Evolutionary conservation across 2,888 invertebrate genomes (phyloP), one percentile per base, ranked within the genome.

Genomic region (Parthenolecanium corni): DNA sequence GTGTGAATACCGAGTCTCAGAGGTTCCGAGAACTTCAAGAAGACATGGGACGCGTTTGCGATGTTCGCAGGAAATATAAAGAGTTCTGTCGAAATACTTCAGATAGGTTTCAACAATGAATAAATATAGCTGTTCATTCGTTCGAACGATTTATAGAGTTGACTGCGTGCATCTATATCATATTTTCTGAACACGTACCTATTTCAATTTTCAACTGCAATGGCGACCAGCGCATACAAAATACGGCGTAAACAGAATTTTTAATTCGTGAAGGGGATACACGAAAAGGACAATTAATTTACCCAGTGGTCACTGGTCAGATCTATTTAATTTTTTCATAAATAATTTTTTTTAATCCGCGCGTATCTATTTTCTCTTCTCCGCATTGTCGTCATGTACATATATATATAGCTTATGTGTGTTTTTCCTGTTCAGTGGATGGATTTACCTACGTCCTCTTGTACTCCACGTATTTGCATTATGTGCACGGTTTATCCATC

Each of bases 61-160:
- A 46, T 56, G 56, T 57, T 42, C 57, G 44, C 57, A 57, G 57
- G 57, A 57, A 57, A 57, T 57, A 44, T 57, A 57, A 57, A 46
- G 44, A 44, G 57, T 44, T 57, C 57, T 57, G 40, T 46, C 31
- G 44, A 57, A 46, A 46, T 44, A 42, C 20, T 24, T 21, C 44
- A 57, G 46, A 25, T 25, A 31, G 44, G 57, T 57, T 57, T 57
- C 46, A 57, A 57, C 46, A 57, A 57, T 57, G 57, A 57, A 57
- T 46, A 57, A 56, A 54, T 42, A 42, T 18, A 14, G 16, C 4
- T 14, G 44, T 42, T 16, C 14, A 31, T 31, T 31, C 31, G 31
- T 31, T 31, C 31, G 9, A 6, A 42, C 44, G 44, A 42, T 42
- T 42, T 42, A 42, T 42, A 42, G 44, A 42, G 16, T 42, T 18